phyloP scores from a whole-genome alignment of 2,797 vertebrate species.

The Cyclopterus lumpus region DNA sequence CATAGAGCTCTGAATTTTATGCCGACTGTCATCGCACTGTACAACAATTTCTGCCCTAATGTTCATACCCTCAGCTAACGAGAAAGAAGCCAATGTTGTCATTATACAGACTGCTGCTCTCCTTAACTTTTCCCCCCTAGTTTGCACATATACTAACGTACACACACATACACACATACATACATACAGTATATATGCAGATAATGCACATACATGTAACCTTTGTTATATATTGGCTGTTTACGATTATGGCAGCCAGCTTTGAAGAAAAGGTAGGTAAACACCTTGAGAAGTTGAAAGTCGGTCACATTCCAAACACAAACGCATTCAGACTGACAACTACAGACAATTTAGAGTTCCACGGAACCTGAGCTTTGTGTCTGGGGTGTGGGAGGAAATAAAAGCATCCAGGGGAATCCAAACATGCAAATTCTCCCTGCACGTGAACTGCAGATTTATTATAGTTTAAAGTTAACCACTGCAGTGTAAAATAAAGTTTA shows the following conservation, averaged over 20 bases:
- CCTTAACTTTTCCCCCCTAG: not conserved
- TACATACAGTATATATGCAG: too few species aligned
- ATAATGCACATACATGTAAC: not conserved
- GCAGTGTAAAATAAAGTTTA: too few species aligned
- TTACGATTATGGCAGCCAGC: not conserved
- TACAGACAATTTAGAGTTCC: not conserved
- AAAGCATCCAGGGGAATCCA: not conserved
- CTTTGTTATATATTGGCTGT: not conserved
- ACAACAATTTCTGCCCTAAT: constrained; percentile 10
- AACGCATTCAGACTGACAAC: not conserved
- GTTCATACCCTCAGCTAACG: not conserved
- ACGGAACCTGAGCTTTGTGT: not conserved
- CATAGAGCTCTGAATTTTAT: constrained; percentile 27
- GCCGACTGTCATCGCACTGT: constrained; percentile 20
- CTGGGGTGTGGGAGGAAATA: constrained; percentile 1
- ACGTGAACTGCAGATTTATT: too few species aligned
- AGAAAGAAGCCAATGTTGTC: constrained; percentile 23
- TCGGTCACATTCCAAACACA: not conserved
- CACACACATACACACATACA: too few species aligned
- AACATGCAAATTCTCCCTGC: not conserved
- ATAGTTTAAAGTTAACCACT: too few species aligned
- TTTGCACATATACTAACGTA: too few species aligned
- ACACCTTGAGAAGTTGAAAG: not conserved
- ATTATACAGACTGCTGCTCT: constrained; percentile 27
- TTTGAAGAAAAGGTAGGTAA: constrained; percentile 12